phyloP scores from a whole-genome alignment of 1,140 invertebrate species.

The Drosophila sulfurigaster region DNA sequence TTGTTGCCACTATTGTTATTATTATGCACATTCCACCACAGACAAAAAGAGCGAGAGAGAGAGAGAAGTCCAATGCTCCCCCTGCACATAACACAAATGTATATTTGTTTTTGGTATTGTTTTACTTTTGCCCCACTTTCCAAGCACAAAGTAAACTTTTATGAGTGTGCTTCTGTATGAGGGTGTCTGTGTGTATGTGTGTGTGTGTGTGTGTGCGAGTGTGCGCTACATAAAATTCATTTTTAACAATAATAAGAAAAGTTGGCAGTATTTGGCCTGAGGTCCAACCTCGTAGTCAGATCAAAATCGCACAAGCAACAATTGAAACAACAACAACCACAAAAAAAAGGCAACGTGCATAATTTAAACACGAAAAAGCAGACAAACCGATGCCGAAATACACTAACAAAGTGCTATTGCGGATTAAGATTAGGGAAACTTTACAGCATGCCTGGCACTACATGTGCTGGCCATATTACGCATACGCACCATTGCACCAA shows the following conservation, averaged over 20 bases:
- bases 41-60: background rate
- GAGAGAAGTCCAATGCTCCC: background rate
- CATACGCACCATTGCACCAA: slow-evolving; percentile 67
- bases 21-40: slow-evolving; percentile 6
- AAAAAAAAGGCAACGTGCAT: slow-evolving; percentile 10
- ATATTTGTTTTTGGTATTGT: slow-evolving; percentile 55
- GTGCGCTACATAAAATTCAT: slow-evolving; percentile 59
- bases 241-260: slow-evolving; percentile 78
- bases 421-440: background rate
- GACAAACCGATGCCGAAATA: slow-evolving; percentile 12
- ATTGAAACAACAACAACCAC: background rate
- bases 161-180: background rate
- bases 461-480: slow-evolving; percentile 46
- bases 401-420: background rate
- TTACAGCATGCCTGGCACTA: background rate
- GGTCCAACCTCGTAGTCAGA: slow-evolving; percentile 54
- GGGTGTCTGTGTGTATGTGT: background rate
- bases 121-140: slow-evolving; percentile 70
- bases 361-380: slow-evolving; percentile 9
- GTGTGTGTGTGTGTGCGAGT: slow-evolving; percentile 24
- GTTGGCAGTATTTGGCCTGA: slow-evolving; percentile 68
- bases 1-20: slow-evolving; percentile 21
- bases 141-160: slow-evolving; percentile 34
- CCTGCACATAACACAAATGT: slow-evolving; percentile 11
- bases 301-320: slow-evolving; percentile 51